A percentile compares a stretch with the other conserved stretches of the same genome.
Evolutionary conservation across 2,888 invertebrate genomes (phyloP).

Genomic region (Xanthia togata): DNA sequence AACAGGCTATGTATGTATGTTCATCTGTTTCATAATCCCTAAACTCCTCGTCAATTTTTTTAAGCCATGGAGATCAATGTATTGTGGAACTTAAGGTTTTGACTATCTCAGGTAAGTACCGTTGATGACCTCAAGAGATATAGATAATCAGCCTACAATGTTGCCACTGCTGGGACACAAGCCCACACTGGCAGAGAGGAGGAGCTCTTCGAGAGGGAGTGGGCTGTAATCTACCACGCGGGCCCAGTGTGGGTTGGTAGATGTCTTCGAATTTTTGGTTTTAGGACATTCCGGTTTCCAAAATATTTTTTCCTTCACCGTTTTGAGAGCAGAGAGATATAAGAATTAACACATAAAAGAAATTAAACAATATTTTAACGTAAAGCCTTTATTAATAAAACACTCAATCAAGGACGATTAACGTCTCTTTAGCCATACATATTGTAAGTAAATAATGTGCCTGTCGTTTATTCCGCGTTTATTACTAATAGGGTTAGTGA

Average conservation of each 20-base stretch:
- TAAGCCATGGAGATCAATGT: background rate
- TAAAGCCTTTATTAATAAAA: conserved; percentile 13
- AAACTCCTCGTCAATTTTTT: background rate
- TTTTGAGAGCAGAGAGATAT: too few relatives aligned
- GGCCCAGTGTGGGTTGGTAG: too few relatives aligned
- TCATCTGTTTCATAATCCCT: background rate
- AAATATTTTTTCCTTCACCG: too few relatives aligned
- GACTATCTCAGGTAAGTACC: background rate
- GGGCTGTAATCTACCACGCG: too few relatives aligned
- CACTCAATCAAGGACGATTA: conserved; percentile 26
- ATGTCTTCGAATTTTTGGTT: too few relatives aligned
- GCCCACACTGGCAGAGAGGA: too few relatives aligned
- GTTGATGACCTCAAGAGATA: background rate
- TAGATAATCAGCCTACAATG: too few relatives aligned
- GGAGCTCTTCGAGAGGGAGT: too few relatives aligned
- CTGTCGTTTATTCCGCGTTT: conserved; percentile 33
- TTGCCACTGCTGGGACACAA: too few relatives aligned
- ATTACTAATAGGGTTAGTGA: conserved; percentile 58
- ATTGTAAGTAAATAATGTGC: conserved; percentile 36
- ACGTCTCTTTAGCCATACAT: conserved; percentile 25
- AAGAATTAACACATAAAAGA: background rate
- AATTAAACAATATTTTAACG: conserved; percentile 22
- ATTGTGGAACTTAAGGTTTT: background rate
- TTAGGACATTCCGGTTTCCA: too few relatives aligned
- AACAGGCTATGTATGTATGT: background rate